These are phyloP conservation scores for Mastomys coucha DNA, from an alignment of 2,113 vertebrate species.

Conservation along the genomic window DNA sequence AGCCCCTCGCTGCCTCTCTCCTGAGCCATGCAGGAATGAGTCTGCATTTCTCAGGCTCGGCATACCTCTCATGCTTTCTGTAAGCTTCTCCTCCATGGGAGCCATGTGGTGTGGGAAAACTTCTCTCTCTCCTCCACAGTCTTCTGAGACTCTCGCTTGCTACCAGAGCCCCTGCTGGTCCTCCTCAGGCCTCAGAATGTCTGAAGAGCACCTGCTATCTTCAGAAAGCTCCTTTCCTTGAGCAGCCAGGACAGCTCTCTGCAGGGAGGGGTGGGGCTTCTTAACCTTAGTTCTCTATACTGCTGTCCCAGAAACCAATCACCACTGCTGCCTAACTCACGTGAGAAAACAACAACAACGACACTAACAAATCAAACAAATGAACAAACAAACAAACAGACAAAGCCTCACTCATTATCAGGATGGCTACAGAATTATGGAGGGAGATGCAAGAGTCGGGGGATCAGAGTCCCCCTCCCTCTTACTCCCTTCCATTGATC, in stretches of 20 bases:
- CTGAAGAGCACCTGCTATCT: accelerated
- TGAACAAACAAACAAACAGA: not conserved
- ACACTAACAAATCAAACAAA: not conserved
- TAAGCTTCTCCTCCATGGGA: not conserved
- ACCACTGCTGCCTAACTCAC: accelerated
- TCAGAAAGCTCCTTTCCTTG: not conserved
- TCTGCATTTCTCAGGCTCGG: not conserved
- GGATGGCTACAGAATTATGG: not conserved
- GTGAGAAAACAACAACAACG: not conserved
- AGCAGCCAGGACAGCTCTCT: not conserved
- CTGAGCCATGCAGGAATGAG: accelerated
- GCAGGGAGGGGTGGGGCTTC: too few species aligned
- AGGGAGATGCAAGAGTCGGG: not conserved
- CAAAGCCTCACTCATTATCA: not conserved
- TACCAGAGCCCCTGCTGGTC: not conserved
- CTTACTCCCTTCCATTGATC: accelerated
- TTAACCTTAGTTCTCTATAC: not conserved
- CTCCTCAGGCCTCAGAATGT: not conserved
- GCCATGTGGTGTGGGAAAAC: accelerated
- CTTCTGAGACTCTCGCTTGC: not conserved
- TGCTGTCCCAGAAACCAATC: not conserved
- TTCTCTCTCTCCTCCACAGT: too few species aligned
- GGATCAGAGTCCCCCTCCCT: not conserved
- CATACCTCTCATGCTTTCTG: not conserved
- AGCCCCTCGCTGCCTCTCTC: not conserved